Evolutionary conservation across 1,140 invertebrate species (phyloP), one percentile per base, ranked within the genome.

Genomic region (Tyrophagus putrescentiae): DNA sequence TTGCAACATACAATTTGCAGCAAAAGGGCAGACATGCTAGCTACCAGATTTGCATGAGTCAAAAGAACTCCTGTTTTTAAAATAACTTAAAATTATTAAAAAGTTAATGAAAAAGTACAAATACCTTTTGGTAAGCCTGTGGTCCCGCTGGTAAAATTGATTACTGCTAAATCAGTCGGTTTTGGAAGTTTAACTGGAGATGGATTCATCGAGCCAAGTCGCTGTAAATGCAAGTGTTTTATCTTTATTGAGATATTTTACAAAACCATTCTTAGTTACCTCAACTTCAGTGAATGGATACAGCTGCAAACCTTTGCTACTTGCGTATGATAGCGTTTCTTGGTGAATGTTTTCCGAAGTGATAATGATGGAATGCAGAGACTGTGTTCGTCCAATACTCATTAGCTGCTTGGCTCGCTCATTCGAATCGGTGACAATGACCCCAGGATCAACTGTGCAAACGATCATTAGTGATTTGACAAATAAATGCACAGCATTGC

Each of bases 61-160:
- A 97, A 72, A 87, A 96, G 93, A 0, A 96, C 50, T 56, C 7
- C 25, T 7, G 23, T 13, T 39, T 39, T 39, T 13, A 39, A n/a
- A 48, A 48, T 48, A 48, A 13, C 36, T 39, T 39, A 39, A 39
- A 39, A 39, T 13, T 39, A 39, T 39, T 13, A 13, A 39, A 13
- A 39, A n/a, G n/a, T n/a, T n/a, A 39, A 39, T 39, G n/a, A n/a
- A 39, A 13, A 39, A n/a, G 36, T 13, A 27, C 31, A 7, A 56
- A 21, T 93, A 53, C 93, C 94, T 75, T 97, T 97, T 0, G 94
- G 93, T 72, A 86, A 86, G 36, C 94, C 94, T n/a, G 93, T 97
- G 13, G 93, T 97, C 2, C 93, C 94, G 16, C 90, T 95, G 1
- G 93, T 97, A 72, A 96, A 97, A 71, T 90, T 95, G 64, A 97